phyloP scores from a whole-genome alignment of 2,888 invertebrate genomes.

The Andrena dorsata region DNA sequence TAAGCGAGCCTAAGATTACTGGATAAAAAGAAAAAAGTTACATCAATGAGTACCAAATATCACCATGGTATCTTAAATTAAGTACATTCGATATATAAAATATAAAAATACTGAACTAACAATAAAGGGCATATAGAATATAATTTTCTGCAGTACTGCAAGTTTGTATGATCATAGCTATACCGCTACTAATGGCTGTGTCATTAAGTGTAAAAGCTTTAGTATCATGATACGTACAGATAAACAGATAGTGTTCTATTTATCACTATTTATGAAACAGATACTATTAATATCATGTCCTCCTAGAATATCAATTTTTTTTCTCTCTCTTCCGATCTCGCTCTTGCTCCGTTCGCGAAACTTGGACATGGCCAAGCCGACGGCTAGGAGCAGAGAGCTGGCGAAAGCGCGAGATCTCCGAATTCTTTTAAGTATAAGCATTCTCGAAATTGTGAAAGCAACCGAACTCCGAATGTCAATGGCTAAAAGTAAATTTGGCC shows the following conservation, averaged over 20 bases:
- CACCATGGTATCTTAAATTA: constrained; percentile 81
- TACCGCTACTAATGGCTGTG: constrained; percentile 75
- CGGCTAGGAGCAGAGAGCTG: constrained; percentile 64
- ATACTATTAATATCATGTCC: constrained; percentile 77
- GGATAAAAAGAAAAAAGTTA: constrained; percentile 63
- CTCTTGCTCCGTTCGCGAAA: constrained; percentile 38
- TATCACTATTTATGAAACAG: constrained; percentile 78
- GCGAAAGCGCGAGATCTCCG: constrained; percentile 65
- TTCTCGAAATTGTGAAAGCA: constrained; percentile 58
- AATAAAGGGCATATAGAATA: constrained; percentile 74
- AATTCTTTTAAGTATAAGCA: constrained; percentile 52
- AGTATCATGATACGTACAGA: constrained; percentile 83
- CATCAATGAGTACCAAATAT: constrained; percentile 77
- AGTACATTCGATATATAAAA: constrained; percentile 81
- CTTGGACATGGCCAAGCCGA: constrained; percentile 44
- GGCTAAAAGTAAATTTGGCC: constrained; percentile 65
- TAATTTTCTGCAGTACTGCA: constrained; percentile 63
- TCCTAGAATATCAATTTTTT: constrained; percentile 71
- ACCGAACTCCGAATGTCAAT: constrained; percentile 68
- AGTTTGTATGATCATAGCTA: constrained; percentile 66
- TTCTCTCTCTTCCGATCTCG: constrained; percentile 26
- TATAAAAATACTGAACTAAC: constrained; percentile 84
- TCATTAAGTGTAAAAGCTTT: constrained; percentile 83
- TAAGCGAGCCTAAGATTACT: constrained; percentile 68
- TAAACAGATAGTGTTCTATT: constrained; percentile 81